Evolutionary conservation across 1,140 invertebrate species (phyloP), one percentile per base, ranked within the genome.

Genomic region (Diorhabda sublineata): DNA sequence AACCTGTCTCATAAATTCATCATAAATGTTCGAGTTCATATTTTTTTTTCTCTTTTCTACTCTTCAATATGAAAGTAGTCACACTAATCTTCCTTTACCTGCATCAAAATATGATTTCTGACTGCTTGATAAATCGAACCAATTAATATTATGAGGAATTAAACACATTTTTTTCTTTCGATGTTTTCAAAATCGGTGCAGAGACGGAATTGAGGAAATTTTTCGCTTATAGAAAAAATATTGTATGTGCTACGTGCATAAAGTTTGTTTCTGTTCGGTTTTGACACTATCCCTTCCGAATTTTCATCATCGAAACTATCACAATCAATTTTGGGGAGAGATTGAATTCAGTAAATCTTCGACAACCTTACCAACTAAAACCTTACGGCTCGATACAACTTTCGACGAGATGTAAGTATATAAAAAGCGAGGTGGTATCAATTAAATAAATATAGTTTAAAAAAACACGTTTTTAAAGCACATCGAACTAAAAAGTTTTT

Each of bases 111-210:
- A 70, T 52, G 59, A 66, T 66, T 69, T 66, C 61, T 66, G 69
- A 66, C 64, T 70, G 69, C 56, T 67, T 71, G 69, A 71, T 60
- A 67, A 42, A 71, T 71, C 60, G 44, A 59, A 42, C 57, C 65
- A 41, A 71, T 71, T 71, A 67, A 71, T 70, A 61, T 70, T 65
- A 70, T 63, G 65, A 66, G 65, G 69, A 70, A 66, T 65, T 70
- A 52, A 44, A 66, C 67, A 52, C 56, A 52, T 68, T 68, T 63
- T 56, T 63, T 45, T 60, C 45, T 11, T 64, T 9, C 6, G n/a
- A 56, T 56, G 52, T n/a, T n/a, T 56, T n/a, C n/a, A 63, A 63
- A 45, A 63, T 63, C 61, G 42, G 44, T n/a, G n/a, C n/a, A 6
- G n/a, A n/a, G 52, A 56, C n/a, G n/a, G 52, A n/a, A 6, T 56